Conservation (phyloP, 2,113 vertebrate species). For the Cheirogaleus medius region DNA sequence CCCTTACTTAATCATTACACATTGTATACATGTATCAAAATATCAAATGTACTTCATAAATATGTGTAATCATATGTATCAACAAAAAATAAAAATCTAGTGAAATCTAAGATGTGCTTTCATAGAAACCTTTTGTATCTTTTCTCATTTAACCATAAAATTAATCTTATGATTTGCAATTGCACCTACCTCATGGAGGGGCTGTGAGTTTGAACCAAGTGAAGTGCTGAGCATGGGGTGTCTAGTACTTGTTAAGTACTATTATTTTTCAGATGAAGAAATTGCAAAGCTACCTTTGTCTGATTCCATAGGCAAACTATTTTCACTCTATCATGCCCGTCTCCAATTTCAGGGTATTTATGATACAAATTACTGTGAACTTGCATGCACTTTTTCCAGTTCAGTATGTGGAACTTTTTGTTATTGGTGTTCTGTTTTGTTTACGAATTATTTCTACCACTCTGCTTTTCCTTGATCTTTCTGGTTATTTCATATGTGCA, state of each 20-base stretch:
- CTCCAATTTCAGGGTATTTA: not conserved
- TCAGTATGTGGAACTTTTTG: not conserved
- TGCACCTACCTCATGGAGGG: not conserved
- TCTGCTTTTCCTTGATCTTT: not conserved
- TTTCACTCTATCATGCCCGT: not conserved
- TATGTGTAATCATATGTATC: not conserved
- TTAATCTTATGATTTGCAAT: not conserved
- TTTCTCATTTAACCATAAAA: constrained; percentile 3
- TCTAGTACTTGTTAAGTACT: not conserved
- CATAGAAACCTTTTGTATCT: not conserved
- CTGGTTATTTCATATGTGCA: not conserved
- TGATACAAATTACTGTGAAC: not conserved
- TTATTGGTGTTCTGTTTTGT: not conserved
- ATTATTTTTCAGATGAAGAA: not conserved
- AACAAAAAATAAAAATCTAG: no score
- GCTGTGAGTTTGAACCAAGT: not conserved
- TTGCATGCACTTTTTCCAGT: not conserved
- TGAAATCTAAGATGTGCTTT: not conserved
- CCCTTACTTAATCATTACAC: not conserved
- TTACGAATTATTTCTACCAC: not conserved
- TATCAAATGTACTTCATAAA: not conserved
- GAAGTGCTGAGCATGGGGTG: not conserved
- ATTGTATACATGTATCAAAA: not conserved
- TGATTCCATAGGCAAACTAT: not conserved
- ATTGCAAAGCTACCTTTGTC: not conserved